A percentile compares a stretch with the other conserved stretches of the same genome.
Conservation (phyloP, 2,888 invertebrate species). For the Cheilosia pagana region DNA sequence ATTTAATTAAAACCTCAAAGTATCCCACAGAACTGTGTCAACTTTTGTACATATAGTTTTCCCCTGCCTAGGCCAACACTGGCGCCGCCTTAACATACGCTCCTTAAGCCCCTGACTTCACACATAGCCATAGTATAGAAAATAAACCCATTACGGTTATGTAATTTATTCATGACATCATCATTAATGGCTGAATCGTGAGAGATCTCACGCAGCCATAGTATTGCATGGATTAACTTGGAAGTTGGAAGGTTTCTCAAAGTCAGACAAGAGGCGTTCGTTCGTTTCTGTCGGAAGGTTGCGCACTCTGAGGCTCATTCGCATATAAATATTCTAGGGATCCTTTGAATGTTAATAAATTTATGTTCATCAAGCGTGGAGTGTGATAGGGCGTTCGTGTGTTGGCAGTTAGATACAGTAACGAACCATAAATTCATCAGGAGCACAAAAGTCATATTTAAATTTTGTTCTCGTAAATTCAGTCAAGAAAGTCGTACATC, state of each 20-base stretch:
- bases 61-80: constrained; percentile 8
- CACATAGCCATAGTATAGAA: constrained; percentile 26
- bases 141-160: constrained; percentile 70
- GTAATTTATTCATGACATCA: constrained; percentile 75
- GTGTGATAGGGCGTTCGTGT: constrained; percentile 35
- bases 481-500: constrained; percentile 45
- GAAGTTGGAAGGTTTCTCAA: constrained; percentile 23
- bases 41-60: constrained; percentile 51
- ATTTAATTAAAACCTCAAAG: constrained; percentile 75
- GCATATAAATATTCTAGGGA: constrained; percentile 71
- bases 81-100: constrained; percentile 44
- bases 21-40: constrained; percentile 68
- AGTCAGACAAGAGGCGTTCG: constrained; percentile 48
- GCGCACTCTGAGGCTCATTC: constrained; percentile 60
- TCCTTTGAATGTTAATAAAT: constrained; percentile 75
- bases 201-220: constrained; percentile 66
- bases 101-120: constrained; percentile 24
- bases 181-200: constrained; percentile 74
- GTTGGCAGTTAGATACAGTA: constrained; percentile 1
- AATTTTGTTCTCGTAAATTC: constrained; percentile 53
- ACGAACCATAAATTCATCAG: constrained; percentile 71
- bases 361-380: constrained; percentile 67
- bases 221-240: constrained; percentile 62
- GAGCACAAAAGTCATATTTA: constrained; percentile 68
- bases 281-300: constrained; percentile 47